phyloP scores from a whole-genome alignment of 2,888 invertebrate species.

The Litoditis marina region DNA sequence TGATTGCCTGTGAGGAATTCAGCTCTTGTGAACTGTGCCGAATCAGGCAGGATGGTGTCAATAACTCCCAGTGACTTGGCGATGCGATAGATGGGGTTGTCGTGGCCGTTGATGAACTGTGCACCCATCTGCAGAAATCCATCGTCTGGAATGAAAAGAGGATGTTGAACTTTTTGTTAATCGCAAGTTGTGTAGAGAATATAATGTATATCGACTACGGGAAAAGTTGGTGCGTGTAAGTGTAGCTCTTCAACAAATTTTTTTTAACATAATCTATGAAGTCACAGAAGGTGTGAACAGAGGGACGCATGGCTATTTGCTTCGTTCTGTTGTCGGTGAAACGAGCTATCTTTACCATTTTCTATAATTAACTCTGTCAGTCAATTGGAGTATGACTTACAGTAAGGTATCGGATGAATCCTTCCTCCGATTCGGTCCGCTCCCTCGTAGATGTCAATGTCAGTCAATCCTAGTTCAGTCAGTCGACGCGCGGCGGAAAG shows the following conservation, averaged over 20 bases:
- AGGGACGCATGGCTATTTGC: not conserved
- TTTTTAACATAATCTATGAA: not conserved
- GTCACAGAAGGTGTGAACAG: not conserved
- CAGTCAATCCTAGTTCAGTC: constrained; percentile 39
- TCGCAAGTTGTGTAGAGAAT: too few relatives aligned
- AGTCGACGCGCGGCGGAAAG: constrained; percentile 45
- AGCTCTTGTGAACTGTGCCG: constrained; percentile 37
- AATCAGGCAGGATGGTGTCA: constrained; percentile 31
- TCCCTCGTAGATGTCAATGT: constrained; percentile 47
- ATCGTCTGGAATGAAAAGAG: constrained; percentile 24
- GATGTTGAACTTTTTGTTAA: not conserved
- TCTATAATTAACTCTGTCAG: too few relatives aligned
- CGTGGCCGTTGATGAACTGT: constrained; percentile 53
- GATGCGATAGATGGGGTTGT: constrained; percentile 52
- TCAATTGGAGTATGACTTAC: constrained; percentile 16
- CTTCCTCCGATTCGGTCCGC: constrained; percentile 44
- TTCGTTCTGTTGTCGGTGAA: not conserved
- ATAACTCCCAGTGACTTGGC: constrained; percentile 39
- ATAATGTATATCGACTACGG: too few relatives aligned
- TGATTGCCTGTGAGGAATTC: constrained; percentile 32
- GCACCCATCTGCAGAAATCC: constrained; percentile 58
- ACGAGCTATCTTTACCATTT: too few relatives aligned
- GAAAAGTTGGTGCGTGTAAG: not conserved
- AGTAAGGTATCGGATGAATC: constrained; percentile 46
- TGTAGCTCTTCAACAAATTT: not conserved